phyloP scores from a whole-genome alignment of 2,797 vertebrate genomes.

The Triplophysa yarkandensis region DNA sequence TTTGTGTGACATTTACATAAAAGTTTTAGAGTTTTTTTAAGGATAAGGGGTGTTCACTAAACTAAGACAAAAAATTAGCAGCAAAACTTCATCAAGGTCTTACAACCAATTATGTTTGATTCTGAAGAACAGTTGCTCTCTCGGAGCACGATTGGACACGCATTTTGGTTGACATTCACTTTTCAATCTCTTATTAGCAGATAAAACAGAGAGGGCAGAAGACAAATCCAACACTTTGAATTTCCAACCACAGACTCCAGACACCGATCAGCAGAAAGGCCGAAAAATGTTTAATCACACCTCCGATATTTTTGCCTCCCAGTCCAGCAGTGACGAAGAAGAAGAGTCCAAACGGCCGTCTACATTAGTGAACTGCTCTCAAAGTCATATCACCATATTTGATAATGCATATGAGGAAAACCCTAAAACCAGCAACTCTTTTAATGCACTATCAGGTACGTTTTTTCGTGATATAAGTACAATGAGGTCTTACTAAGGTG shows the following conservation, averaged over 20 bases:
- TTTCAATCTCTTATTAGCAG: slow-evolving; percentile 17
- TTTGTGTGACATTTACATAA: not conserved
- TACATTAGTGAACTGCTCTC: slow-evolving; percentile 54
- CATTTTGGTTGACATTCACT: not conserved
- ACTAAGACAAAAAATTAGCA: too few species aligned
- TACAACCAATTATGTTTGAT: not conserved
- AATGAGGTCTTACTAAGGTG: not conserved
- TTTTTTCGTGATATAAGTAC: not conserved
- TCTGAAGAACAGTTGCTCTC: not conserved
- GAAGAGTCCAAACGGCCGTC: slow-evolving; percentile 54
- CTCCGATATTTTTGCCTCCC: slow-evolving; percentile 66
- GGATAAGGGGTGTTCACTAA: not conserved
- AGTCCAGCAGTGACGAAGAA: slow-evolving; percentile 78
- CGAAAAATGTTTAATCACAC: slow-evolving; percentile 51
- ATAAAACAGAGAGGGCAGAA: slow-evolving; percentile 24
- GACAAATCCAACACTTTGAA: slow-evolving; percentile 20
- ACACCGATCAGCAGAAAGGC: slow-evolving; percentile 2
- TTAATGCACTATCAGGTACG: slow-evolving; percentile 78
- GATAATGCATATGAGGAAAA: slow-evolving; percentile 47
- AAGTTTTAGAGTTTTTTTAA: not conserved
- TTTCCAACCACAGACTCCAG: slow-evolving; percentile 13
- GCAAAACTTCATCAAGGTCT: not conserved
- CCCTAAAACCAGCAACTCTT: slow-evolving; percentile 62
- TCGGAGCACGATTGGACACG: not conserved
- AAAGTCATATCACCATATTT: slow-evolving; percentile 58